These are phyloP conservation scores for Rhagonycha fulva DNA, from an alignment of 2,888 invertebrate species.

Conservation along the genomic window DNA sequence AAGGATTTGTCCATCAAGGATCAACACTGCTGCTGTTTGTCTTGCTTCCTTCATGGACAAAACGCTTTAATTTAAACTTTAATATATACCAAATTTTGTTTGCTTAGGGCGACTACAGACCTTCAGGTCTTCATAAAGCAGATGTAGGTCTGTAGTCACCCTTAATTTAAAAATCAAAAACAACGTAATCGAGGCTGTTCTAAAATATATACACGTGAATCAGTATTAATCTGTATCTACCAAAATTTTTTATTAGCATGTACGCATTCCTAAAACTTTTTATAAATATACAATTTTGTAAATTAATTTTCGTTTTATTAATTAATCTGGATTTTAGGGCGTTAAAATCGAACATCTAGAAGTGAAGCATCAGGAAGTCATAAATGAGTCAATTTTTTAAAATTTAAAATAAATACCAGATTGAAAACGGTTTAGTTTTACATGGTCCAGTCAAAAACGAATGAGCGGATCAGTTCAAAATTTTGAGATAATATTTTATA, in stretches of 20 bases:
- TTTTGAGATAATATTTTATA: too few relatives aligned
- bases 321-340: neutral
- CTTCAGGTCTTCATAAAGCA: neutral
- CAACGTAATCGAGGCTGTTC: neutral
- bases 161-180: neutral
- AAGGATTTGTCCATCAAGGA: neutral
- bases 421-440: too few relatives aligned
- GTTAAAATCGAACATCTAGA: too few relatives aligned
- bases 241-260: neutral
- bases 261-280: neutral
- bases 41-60: neutral
- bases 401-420: too few relatives aligned
- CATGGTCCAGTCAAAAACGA: too few relatives aligned
- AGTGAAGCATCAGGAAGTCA: too few relatives aligned
- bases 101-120: neutral
- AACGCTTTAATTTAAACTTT: neutral
- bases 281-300: conserved; percentile 1
- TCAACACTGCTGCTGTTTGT: neutral
- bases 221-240: neutral
- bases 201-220: neutral
- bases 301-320: neutral
- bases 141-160: neutral
- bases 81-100: neutral
- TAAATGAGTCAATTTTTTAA: too few relatives aligned
- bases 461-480: too few relatives aligned